These are phyloP conservation scores for Julus scanicus DNA, from an alignment of 2,888 invertebrate genomes.

Conservation along the genomic window DNA sequence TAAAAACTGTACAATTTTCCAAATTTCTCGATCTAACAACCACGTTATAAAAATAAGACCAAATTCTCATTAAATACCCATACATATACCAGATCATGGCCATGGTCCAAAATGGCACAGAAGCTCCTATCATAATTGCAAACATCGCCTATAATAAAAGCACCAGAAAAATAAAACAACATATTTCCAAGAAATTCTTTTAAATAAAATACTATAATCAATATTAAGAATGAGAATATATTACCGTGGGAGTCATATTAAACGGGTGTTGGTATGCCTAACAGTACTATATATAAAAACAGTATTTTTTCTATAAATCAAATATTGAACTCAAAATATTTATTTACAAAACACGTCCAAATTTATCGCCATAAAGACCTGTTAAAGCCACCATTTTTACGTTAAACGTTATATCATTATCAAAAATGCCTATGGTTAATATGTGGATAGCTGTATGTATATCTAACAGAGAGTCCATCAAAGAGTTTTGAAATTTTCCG, in stretches of 20 bases:
- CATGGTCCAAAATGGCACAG: not conserved
- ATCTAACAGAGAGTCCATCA: not conserved
- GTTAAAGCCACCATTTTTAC: not conserved
- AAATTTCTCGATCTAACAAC: not conserved
- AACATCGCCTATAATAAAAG: conserved; percentile 22
- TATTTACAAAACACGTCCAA: conserved; percentile 3
- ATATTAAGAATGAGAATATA: conserved; percentile 19
- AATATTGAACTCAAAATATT: not conserved
- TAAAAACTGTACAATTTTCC: not conserved
- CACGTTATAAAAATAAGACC: not conserved
- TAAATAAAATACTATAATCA: not conserved
- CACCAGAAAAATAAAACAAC: conserved; percentile 33
- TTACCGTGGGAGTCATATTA: not conserved
- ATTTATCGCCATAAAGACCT: not conserved
- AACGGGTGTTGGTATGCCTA: not conserved
- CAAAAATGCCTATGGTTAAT: not conserved
- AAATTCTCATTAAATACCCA: not conserved
- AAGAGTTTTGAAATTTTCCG: not conserved
- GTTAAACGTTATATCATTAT: not conserved
- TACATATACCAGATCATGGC: not conserved
- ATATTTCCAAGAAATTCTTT: not conserved
- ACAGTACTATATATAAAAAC: conserved; percentile 16
- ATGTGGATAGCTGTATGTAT: not conserved
- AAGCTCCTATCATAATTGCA: not conserved
- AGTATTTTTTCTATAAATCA: not conserved